Conservation (phyloP, 2,113 vertebrate genomes). For the Apteryx owenii region DNA sequence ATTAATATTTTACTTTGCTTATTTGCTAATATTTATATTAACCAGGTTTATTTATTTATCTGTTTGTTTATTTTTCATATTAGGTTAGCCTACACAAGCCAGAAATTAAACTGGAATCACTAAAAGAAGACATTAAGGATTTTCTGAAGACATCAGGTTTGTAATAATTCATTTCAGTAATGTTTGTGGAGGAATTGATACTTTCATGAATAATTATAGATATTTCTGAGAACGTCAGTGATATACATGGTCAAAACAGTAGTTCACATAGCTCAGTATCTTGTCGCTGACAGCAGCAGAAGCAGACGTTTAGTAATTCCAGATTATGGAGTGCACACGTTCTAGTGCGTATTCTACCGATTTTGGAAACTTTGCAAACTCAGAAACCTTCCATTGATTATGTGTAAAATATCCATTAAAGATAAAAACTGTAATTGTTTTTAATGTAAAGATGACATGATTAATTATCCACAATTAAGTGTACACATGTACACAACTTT, state of each 20-base stretch:
- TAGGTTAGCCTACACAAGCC: conserved; percentile 92
- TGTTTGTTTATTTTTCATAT: background rate
- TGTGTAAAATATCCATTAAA: background rate
- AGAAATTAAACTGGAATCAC: conserved; percentile 90
- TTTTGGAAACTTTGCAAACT: background rate
- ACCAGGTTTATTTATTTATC: background rate
- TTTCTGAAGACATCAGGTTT: conserved; percentile 92
- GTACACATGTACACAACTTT: background rate
- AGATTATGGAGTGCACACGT: background rate
- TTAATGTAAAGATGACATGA: background rate
- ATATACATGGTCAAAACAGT: background rate
- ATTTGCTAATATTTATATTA: background rate
- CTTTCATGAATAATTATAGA: background rate
- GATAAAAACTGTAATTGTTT: background rate
- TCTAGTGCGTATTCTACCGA: background rate
- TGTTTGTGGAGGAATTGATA: background rate
- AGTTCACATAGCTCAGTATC: background rate
- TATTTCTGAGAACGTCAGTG: background rate
- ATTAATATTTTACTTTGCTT: background rate
- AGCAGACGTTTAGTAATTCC: background rate
- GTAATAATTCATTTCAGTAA: background rate
- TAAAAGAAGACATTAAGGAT: conserved; percentile 93
- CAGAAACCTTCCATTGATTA: background rate
- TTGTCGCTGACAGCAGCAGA: background rate
- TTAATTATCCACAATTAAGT: background rate